These are phyloP conservation scores for Danaus plexippus DNA, from an alignment of 1,140 invertebrate genomes.

Conservation along the genomic window DNA sequence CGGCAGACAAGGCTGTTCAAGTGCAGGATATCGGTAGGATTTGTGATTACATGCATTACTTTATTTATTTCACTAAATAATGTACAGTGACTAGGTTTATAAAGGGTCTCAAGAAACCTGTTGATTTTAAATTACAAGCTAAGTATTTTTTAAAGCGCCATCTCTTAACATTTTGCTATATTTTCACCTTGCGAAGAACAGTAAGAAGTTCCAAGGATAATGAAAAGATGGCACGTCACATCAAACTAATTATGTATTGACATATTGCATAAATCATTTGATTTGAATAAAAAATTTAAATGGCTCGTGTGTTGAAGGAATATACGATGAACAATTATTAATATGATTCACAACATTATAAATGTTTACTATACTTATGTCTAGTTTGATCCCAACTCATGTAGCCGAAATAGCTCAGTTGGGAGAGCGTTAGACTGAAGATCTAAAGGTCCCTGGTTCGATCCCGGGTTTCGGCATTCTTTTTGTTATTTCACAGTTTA, in stretches of 20 bases:
- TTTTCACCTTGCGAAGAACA: too few relatives aligned
- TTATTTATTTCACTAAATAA: too few relatives aligned
- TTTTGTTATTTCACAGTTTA: conserved; percentile 24
- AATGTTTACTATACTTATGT: neutral
- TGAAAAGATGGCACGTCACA: too few relatives aligned
- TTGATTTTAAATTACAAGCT: too few relatives aligned
- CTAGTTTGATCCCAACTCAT: conserved; percentile 10
- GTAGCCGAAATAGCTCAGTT: conserved; percentile 75
- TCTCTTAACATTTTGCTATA: conserved; percentile 5
- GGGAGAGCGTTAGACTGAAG: conserved; percentile 75
- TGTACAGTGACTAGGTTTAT: too few relatives aligned
- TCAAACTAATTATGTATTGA: too few relatives aligned
- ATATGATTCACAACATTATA: neutral
- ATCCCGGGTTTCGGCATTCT: conserved; percentile 71
- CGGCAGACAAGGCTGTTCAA: conserved; percentile 46
- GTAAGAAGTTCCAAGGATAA: too few relatives aligned
- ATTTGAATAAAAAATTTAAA: conserved; percentile 10
- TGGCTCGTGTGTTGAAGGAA: conserved; percentile 13
- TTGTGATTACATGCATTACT: too few relatives aligned
- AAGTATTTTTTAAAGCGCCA: conserved; percentile 15
- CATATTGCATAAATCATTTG: too few relatives aligned
- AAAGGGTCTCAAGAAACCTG: too few relatives aligned
- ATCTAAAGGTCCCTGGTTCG: conserved; percentile 75
- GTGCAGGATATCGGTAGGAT: conserved; percentile 28
- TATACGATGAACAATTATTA: neutral